phyloP scores from a whole-genome alignment of 2,888 invertebrate genomes.

The Ceraclea dissimilis region DNA sequence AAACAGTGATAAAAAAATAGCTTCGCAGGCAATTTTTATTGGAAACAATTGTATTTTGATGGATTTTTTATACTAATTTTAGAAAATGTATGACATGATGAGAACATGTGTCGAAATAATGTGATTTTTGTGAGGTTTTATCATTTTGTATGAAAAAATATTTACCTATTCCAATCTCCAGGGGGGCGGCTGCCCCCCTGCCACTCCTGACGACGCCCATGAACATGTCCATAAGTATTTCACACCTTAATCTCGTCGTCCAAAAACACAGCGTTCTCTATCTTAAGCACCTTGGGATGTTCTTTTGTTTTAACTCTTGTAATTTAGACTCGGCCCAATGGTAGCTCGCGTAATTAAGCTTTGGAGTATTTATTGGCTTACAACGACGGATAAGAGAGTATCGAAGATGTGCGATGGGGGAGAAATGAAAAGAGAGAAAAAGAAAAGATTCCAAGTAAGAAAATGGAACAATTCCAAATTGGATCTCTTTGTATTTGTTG shows the following conservation, averaged over 20 bases:
- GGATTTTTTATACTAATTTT: too few species aligned
- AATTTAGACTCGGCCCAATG: slow-evolving; percentile 25
- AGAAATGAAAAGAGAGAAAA: slow-evolving; percentile 10
- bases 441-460: background rate
- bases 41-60: too few species aligned
- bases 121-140: too few species aligned
- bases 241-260: slow-evolving; percentile 26
- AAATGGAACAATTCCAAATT: slow-evolving; percentile 9
- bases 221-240: background rate
- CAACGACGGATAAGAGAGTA: slow-evolving; percentile 14
- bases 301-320: slow-evolving; percentile 23
- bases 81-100: too few species aligned
- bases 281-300: slow-evolving; percentile 16
- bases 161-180: too few species aligned
- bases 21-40: too few species aligned
- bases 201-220: too few species aligned
- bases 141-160: too few species aligned
- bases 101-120: too few species aligned
- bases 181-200: too few species aligned
- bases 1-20: too few species aligned
- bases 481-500: slow-evolving; percentile 9
- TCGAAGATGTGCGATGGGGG: slow-evolving; percentile 12
- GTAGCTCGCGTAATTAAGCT: slow-evolving; percentile 23
- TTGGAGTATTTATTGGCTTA: slow-evolving; percentile 25
- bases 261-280: slow-evolving; percentile 24